phyloP scores from a whole-genome alignment of 2,888 invertebrate genomes.

The Epirrita christyi region DNA sequence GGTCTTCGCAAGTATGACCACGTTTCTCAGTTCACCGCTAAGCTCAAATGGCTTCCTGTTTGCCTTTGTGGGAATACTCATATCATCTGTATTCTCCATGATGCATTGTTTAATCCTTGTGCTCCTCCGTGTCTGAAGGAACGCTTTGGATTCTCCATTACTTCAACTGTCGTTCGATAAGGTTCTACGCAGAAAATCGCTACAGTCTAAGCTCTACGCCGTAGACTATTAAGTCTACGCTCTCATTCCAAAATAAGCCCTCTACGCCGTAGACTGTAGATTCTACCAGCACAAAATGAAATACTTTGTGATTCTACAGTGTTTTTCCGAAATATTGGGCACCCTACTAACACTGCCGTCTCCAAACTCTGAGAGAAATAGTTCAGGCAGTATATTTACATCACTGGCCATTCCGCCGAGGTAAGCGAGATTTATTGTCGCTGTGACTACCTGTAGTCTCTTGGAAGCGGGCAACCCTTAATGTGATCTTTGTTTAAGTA shows the following conservation, averaged over 20 bases:
- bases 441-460: slow-evolving; percentile 5
- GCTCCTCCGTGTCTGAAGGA: too few relatives aligned
- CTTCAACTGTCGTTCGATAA: too few relatives aligned
- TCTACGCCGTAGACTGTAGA: slow-evolving; percentile 11
- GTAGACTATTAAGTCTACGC: not conserved
- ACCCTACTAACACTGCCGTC: slow-evolving; percentile 34
- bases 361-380: slow-evolving; percentile 16
- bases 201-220: not conserved
- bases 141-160: too few relatives aligned
- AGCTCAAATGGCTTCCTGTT: too few relatives aligned
- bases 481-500: slow-evolving; percentile 6
- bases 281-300: too few relatives aligned
- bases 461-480: not conserved
- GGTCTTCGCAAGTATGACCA: too few relatives aligned
- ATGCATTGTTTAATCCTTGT: too few relatives aligned
- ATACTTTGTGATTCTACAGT: slow-evolving; percentile 1
- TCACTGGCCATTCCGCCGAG: slow-evolving; percentile 38
- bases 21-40: too few relatives aligned
- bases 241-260: not conserved
- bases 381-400: slow-evolving; percentile 43
- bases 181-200: too few relatives aligned
- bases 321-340: slow-evolving; percentile 18
- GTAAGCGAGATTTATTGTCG: slow-evolving; percentile 48
- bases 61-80: too few relatives aligned
- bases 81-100: too few relatives aligned